Evolutionary conservation across 1,140 invertebrate species (phyloP).

Genomic region (Pseudomyrmex gracilis): DNA sequence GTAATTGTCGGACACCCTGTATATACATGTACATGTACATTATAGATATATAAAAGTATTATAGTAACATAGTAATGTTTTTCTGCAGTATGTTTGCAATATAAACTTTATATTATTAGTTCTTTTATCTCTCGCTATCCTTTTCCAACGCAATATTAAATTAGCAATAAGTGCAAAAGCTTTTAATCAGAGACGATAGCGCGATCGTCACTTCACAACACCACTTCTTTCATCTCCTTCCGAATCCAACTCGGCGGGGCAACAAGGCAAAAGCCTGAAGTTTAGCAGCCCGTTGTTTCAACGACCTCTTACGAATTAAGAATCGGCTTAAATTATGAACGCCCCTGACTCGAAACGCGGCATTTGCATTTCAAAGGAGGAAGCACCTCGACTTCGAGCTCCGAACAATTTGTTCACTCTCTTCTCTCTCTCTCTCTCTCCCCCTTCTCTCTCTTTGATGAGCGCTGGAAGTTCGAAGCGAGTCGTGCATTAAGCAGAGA

Average conservation of each 20-base stretch:
- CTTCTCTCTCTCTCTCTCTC: slow-evolving; percentile 29
- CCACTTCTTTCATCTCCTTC: background rate
- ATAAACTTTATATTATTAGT: background rate
- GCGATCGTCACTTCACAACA: slow-evolving; percentile 1
- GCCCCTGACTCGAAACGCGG: background rate
- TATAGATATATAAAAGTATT: background rate
- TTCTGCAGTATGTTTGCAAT: background rate
- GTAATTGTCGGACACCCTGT: too few relatives aligned
- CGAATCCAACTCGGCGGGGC: slow-evolving; percentile 8
- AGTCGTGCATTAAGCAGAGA: slow-evolving; percentile 21
- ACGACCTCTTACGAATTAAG: slow-evolving; percentile 50
- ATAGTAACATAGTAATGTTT: too few relatives aligned
- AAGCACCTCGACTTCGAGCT: slow-evolving; percentile 20
- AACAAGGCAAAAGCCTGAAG: slow-evolving; percentile 41
- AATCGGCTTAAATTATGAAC: slow-evolving; percentile 40
- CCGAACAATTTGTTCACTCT: slow-evolving; percentile 66
- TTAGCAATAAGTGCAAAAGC: slow-evolving; percentile 13
- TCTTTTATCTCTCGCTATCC: background rate
- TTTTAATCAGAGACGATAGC: slow-evolving; percentile 45
- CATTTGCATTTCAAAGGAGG: slow-evolving; percentile 68
- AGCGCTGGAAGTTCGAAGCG: slow-evolving; percentile 12
- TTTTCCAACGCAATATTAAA: slow-evolving; percentile 33
- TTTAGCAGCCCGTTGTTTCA: slow-evolving; percentile 46
- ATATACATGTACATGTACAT: too few relatives aligned
- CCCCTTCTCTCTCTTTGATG: slow-evolving; percentile 50